Base-by-base conservation (phyloP, 2,888 invertebrate species). In the Anthophora plumipes region DNA sequence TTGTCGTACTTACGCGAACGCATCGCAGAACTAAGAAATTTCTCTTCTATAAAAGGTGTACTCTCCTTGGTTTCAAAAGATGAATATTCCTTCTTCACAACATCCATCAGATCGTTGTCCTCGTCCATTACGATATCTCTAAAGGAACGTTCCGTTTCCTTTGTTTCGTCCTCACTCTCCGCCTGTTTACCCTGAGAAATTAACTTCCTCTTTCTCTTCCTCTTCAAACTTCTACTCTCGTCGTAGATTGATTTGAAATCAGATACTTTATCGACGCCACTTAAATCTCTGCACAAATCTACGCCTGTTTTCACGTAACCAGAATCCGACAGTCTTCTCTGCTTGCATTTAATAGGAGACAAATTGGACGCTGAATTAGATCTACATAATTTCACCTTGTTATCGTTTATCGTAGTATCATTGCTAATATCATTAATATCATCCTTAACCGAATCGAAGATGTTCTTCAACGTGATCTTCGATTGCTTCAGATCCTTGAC, bases 401-500 rank as follows among this genome's bases (percentile, higher is more conserved):
- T 61, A 6, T 61, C 63, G 11, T 59, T 8, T 22, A 20, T 50
- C 1, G 31, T 1, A 68, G 50, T 17, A 14, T 66, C 43, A 0
- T 52, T 61, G 31, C 9, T 57, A 50, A 20, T 37, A 31, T 55
- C 31, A 31, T 43, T 66, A 43, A 11, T 50, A 67, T 43, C n/a
- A 43, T 64, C 20, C 9, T 31, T 59, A 14, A 63, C 31, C 8
- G 46, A 59, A 20, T 48, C 41, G 6, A 69, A 54, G 3, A 82
- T 39, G 14, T 73, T 43, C 0, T 57, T 82, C 7, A 91, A 68
- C 9, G 89, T 87, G 8, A 91, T 75, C 43, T 89, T 91, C 57
- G 90, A 89, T 46, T 90, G 87, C 20, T 90, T 90, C 2, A 91
- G 69, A 69, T 92, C 91, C 55, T 90, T 92, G 0, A 91, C 93